Base-by-base conservation (phyloP, 2,888 invertebrate species). In the Eugnorisma glareosa region DNA sequence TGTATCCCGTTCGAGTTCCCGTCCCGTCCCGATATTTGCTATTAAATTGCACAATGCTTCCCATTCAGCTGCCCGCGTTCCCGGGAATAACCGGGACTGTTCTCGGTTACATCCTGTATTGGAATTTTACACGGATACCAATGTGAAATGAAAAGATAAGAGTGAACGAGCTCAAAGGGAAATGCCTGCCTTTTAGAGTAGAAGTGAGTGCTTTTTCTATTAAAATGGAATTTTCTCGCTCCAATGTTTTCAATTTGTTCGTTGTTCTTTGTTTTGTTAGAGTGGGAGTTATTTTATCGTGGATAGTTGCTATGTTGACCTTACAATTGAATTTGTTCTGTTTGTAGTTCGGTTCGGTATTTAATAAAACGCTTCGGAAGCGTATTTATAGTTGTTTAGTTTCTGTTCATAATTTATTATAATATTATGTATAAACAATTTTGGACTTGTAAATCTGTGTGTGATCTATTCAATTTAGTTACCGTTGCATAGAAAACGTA, bases 111-210 rank as follows among this genome's bases (percentile, higher is more conserved):
- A 70, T 68, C 64, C 66, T 69, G 77, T 79, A 28, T 72, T n/a
- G 66, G 48, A 73, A 77, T 83, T 79, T 75, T 57, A 79, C 68
- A 67, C 72, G 64, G 68, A 73, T 75, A 54, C n/a, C 61, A 61
- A 45, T 59, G 70, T 64, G 37, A 59, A 84, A 84, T 67, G 51
- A 61, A 81, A 83, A 83, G 37, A 48, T 63, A 84, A 48, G 5
- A 64, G 59, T 7, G 45, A 64, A 59, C 28, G 24, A 48, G 61
- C 66, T 69, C 69, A 85, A 83, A 85, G 66, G 82, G 61, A 81
- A 83, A 51, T 82, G 35, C 18, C 28, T 73, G 76, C n/a, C 67
- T 73, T 77, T 77, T 67, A 35, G 51, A 57, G 63, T 37, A 21
- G 2, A 37, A 48, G 15, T 51, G 40, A 40, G 43, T 51, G 57